Evolutionary conservation across 2,797 vertebrate species (phyloP).

Genomic region (Rallus crepitans): DNA sequence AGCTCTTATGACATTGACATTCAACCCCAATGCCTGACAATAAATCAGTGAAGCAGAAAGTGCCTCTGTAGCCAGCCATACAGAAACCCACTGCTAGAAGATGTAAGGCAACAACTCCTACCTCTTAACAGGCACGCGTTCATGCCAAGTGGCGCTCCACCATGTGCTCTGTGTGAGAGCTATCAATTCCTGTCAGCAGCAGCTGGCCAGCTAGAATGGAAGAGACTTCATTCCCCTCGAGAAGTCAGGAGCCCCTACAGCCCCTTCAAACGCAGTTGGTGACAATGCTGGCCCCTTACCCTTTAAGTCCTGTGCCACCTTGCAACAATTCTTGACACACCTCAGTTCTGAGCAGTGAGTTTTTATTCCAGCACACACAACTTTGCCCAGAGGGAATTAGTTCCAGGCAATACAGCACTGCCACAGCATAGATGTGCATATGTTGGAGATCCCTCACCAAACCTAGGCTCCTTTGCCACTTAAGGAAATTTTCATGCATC

Average conservation of each 20-base stretch:
- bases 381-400: not conserved
- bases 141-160: not conserved
- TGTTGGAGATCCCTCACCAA: not conserved
- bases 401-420: not conserved
- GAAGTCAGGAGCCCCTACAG: not conserved
- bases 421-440: rapidly evolving
- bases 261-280: rapidly evolving
- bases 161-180: not conserved
- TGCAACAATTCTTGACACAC: not conserved
- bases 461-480: not conserved
- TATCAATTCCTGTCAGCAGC: rapidly evolving
- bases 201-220: not conserved
- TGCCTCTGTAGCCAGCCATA: not conserved
- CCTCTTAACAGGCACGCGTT: not conserved
- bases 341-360: not conserved
- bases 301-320: not conserved
- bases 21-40: not conserved
- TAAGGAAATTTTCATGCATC: rapidly evolving
- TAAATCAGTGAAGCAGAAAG: not conserved
- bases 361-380: not conserved
- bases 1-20: not conserved
- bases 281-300: not conserved
- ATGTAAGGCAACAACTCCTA: not conserved
- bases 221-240: not conserved
- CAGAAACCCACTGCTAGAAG: not conserved